Conservation (phyloP, 64 coral and sea anemone species). For the Orbicella faveolata region DNA sequence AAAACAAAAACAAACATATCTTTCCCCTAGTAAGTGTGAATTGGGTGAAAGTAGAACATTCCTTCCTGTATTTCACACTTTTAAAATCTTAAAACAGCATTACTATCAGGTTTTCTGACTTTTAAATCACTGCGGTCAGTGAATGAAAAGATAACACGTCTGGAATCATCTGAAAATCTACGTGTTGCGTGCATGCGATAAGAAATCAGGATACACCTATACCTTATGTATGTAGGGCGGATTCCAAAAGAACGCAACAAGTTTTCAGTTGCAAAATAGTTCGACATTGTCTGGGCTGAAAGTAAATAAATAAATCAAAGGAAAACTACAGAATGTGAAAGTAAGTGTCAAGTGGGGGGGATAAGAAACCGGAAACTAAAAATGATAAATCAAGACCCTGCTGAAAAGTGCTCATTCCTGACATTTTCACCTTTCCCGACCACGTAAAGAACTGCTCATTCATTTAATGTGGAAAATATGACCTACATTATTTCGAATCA, state of each 20-base stretch:
- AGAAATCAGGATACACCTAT: neutral
- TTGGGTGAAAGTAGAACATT: neutral
- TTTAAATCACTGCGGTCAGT: neutral
- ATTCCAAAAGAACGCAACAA: neutral
- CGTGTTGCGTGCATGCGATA: neutral
- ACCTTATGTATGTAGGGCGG: neutral
- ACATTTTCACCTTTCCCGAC: neutral
- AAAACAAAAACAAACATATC: neutral
- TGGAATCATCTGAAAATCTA: neutral
- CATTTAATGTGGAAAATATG: too few species aligned
- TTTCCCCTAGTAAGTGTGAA: slow-evolving; percentile 1
- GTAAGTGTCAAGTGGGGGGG: neutral
- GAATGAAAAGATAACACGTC: neutral
- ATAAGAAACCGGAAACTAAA: neutral
- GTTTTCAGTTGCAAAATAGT: neutral
- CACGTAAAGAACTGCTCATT: neutral
- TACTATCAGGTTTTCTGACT: neutral
- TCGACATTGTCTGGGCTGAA: neutral
- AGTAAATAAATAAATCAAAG: neutral
- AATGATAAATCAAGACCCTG: slow-evolving; percentile 34
- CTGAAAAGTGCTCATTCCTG: neutral
- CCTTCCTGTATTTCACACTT: slow-evolving; percentile 23
- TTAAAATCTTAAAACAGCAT: neutral
- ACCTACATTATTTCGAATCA: too few species aligned
- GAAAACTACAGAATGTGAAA: neutral